Percentiles rank a stretch among this genome's conserved stretches.
Conservation (phyloP, 1,140 invertebrate species). For the Caerostris darwini region DNA sequence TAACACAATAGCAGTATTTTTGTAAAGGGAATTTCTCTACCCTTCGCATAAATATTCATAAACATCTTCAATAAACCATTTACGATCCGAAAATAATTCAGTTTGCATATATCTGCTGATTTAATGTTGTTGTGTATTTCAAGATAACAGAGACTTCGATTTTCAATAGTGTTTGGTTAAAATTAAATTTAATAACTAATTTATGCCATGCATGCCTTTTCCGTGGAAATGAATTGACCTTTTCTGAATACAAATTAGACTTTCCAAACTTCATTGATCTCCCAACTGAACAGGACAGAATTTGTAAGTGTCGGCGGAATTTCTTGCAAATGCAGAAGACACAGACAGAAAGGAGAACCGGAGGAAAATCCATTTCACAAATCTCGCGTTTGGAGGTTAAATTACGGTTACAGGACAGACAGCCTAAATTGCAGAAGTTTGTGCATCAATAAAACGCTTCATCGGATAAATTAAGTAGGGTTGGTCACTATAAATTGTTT, state of each 20-base stretch:
- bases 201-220: background rate
- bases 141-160: background rate
- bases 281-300: background rate
- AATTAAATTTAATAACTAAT: background rate
- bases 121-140: background rate
- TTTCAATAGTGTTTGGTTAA: background rate
- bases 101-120: background rate
- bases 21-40: background rate
- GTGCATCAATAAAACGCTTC: conserved; percentile 42
- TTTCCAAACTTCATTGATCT: background rate
- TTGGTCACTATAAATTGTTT: conserved; percentile 37
- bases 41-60: background rate
- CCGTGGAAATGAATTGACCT: background rate
- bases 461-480: conserved; percentile 54
- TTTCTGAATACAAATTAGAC: background rate
- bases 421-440: conserved; percentile 2
- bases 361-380: background rate
- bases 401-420: background rate
- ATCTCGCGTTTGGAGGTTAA: background rate
- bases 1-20: background rate
- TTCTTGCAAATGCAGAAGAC: background rate
- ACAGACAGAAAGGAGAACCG: background rate
- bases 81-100: background rate
- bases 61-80: background rate
- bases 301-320: background rate